Evolutionary conservation across 2,113 vertebrate species (phyloP).

Genomic region (Ia io): DNA sequence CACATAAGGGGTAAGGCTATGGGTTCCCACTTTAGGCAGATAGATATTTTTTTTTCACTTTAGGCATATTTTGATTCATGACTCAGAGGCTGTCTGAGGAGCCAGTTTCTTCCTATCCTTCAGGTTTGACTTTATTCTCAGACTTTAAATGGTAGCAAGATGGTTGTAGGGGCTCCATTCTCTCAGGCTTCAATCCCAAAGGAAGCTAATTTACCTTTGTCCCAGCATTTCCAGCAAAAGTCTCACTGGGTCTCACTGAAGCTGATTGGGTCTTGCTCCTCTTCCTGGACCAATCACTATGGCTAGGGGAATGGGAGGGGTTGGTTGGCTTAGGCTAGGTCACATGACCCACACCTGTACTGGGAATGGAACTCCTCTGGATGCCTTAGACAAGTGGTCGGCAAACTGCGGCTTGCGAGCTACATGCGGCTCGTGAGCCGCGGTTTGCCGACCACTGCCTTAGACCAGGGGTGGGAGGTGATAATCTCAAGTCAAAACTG

Average conservation of each 20-base stretch:
- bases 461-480: not conserved
- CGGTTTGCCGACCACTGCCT: not conserved
- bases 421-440: too few relatives aligned
- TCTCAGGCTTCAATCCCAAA: not conserved
- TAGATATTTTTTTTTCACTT: not conserved
- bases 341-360: not conserved
- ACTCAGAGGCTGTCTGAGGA: not conserved
- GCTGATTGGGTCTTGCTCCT: not conserved
- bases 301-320: not conserved
- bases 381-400: not conserved
- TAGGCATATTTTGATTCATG: not conserved
- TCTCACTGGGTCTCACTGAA: not conserved
- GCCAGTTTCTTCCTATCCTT: not conserved
- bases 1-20: not conserved
- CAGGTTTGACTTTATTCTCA: not conserved
- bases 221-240: not conserved
- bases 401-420: too few relatives aligned
- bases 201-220: not conserved
- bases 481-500: not conserved
- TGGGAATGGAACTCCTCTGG: accelerated
- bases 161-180: accelerated
- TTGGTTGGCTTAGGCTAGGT: not conserved
- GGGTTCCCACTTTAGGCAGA: not conserved
- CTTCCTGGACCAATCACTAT: not conserved
- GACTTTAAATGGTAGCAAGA: not conserved